Evolutionary conservation across 2,797 vertebrate species (phyloP), one percentile per base, ranked within the genome.

Genomic region (Acanthurus tractus): DNA sequence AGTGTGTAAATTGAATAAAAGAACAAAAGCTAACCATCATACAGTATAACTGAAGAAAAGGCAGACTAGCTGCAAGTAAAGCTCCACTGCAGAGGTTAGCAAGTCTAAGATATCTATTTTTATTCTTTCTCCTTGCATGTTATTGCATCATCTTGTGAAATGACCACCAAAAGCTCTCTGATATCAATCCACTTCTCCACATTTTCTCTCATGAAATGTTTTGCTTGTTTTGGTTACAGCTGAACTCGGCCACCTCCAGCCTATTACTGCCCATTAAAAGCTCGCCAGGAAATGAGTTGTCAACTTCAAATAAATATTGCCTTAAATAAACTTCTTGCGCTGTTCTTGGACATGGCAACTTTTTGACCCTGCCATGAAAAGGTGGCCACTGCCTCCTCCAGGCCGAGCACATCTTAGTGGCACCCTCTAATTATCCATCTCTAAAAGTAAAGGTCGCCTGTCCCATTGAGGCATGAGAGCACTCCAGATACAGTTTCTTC

Each of bases 371-470:
- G 80, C 64, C 76, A 85, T 73, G 85, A 88, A 84, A 90, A 88
- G 88, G 86, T 88, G 86, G 86, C 83, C 12, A 44, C 66, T 80
- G 70, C 69, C 40, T 58, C 64, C 73, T 84, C 73, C 78, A 70
- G 75, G 72, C 63, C 59, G 0, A 53, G 4, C 70, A 83, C 82
- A 77, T 90, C 83, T 64, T 36, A 69, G 81, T 68, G 73, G 42
- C 76, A 83, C 72, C 86, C 87, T 90, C 53, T 90, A 91, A 94
- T 94, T 92, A 91, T 84, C 68, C 74, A 66, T 79, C 70, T 40
- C 55, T 68, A 79, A 67, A 83, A 86, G 76, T 76, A 81, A 92
- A 88, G 78, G 86, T 87, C 54, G 52, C 67, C 57, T 20, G 38
- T 87, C 76, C 77, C 82, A 84, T n/a, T 57, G 63, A 85, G 71